phyloP scores from a whole-genome alignment of 1,140 invertebrate species.

The Babylonia areolata region DNA sequence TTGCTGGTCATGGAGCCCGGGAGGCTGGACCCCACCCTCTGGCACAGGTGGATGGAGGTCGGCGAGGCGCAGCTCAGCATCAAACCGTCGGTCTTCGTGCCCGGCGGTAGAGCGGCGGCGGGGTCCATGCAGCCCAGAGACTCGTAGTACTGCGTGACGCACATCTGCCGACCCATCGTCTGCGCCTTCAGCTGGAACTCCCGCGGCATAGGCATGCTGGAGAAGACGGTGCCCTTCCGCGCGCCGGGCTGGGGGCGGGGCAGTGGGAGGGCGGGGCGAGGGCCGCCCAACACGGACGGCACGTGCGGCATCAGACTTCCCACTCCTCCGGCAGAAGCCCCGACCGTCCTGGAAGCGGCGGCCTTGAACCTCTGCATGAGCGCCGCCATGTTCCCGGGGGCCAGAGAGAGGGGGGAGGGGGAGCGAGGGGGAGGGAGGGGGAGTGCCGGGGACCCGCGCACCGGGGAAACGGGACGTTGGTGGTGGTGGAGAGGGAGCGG shows the following conservation, averaged over 20 bases:
- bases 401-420: background rate
- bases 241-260: background rate
- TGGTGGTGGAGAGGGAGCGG: too few species aligned
- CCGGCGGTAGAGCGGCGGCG: background rate
- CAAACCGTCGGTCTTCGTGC: background rate
- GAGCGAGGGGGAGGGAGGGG: background rate
- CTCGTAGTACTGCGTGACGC: conserved; percentile 29
- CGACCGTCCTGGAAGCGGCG: background rate
- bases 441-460: too few species aligned
- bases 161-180: conserved; percentile 16
- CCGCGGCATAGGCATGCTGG: conserved; percentile 9
- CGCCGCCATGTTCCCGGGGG: background rate
- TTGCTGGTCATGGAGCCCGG: background rate
- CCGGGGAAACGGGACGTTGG: background rate
- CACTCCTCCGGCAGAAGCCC: background rate
- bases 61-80: conserved; percentile 6
- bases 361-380: background rate
- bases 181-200: background rate
- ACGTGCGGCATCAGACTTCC: background rate
- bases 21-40: background rate
- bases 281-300: background rate
- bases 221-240: background rate
- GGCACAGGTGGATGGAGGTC: background rate
- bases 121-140: conserved; percentile 26
- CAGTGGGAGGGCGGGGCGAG: background rate